Conservation (phyloP, 2,797 vertebrate genomes). For the Falco concolor region DNA sequence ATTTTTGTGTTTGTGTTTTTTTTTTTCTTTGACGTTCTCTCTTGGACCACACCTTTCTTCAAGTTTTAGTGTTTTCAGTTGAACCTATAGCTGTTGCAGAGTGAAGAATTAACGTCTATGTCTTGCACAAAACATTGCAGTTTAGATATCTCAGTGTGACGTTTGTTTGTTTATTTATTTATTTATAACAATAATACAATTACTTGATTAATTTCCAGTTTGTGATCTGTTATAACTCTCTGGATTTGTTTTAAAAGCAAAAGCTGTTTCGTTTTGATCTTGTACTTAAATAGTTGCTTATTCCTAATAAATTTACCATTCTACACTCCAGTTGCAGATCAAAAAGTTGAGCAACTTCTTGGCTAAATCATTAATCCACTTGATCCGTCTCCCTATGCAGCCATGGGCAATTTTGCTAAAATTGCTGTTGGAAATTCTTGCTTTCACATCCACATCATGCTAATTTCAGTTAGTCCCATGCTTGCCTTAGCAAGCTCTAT, state of each 20-base stretch:
- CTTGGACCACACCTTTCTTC: not conserved
- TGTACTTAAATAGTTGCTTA: not conserved
- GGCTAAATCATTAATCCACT: not conserved
- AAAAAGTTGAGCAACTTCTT: not conserved
- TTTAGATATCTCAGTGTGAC: not conserved
- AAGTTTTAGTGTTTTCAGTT: not conserved
- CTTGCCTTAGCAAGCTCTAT: not conserved
- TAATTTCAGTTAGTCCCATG: not conserved
- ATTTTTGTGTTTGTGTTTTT: not conserved
- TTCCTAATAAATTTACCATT: not conserved
- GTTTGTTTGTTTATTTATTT: not conserved
- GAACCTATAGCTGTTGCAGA: not conserved
- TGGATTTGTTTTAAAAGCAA: not conserved
- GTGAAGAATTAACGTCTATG: not conserved
- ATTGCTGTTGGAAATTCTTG: not conserved
- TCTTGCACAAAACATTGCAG: not conserved
- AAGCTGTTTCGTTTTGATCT: not conserved
- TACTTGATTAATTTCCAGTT: not conserved
- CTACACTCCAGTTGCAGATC: not conserved
- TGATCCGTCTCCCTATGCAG: accelerated
- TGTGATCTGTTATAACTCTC: not conserved
- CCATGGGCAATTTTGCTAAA: not conserved
- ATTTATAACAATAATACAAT: not conserved
- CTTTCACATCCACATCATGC: not conserved
- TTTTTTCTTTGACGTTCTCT: not conserved